Evolutionary conservation across 1,140 invertebrate genomes (phyloP).

Genomic region (Sinonovacula constricta): DNA sequence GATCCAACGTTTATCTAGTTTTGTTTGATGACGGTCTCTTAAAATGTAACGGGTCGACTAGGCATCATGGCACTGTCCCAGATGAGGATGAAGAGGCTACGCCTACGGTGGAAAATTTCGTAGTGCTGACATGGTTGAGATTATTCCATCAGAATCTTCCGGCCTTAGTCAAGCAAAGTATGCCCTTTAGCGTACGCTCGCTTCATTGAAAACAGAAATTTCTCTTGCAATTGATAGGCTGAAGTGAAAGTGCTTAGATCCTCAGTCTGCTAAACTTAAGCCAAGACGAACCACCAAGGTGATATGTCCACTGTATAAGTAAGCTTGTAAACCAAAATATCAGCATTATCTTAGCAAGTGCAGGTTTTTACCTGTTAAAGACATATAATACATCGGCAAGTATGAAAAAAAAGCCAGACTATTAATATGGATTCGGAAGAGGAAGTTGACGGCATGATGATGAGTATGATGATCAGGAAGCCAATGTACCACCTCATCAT

Average conservation of each 20-base stretch:
- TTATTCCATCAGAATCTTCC: conserved; percentile 55
- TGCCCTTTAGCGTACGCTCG: conserved; percentile 26
- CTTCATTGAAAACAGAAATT: background rate
- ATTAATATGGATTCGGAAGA: no score
- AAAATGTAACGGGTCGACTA: conserved; percentile 2
- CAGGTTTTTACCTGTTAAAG: no score
- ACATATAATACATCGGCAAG: no score
- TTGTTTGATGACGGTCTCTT: conserved; percentile 57
- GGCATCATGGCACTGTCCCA: conserved; percentile 43
- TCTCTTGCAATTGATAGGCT: background rate
- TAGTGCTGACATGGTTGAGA: conserved; percentile 59
- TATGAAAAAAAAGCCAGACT: no score
- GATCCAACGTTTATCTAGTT: conserved; percentile 42
- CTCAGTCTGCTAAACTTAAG: no score
- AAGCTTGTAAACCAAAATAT: no score
- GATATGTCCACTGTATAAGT: no score
- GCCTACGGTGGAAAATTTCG: conserved; percentile 57
- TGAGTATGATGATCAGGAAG: no score
- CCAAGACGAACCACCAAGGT: no score
- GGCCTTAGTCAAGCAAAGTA: conserved; percentile 59
- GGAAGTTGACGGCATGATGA: no score
- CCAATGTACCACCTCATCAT: no score
- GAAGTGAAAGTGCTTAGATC: background rate
- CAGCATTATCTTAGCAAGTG: no score
- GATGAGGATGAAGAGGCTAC: conserved; percentile 57